phyloP scores from a whole-genome alignment of 2,888 invertebrate genomes.

The Drosophila barbarae region DNA sequence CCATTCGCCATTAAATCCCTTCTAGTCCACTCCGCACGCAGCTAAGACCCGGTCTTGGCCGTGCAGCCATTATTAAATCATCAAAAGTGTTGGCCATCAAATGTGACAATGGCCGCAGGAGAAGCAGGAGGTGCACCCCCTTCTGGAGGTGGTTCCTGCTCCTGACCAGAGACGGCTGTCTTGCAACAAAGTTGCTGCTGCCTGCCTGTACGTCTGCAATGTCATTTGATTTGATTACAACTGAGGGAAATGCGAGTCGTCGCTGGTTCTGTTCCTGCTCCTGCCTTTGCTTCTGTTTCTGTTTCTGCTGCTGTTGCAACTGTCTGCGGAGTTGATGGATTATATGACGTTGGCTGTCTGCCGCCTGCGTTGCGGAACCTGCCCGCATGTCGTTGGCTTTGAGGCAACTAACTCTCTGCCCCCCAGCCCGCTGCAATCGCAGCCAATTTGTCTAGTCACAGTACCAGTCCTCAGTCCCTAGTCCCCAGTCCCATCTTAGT shows the following conservation, averaged over 20 bases:
- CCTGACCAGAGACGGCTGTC: constrained; percentile 21
- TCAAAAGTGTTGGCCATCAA: constrained; percentile 69
- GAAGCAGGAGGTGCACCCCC: constrained; percentile 10
- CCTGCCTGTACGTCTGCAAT: constrained; percentile 50
- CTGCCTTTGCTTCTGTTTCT: background rate
- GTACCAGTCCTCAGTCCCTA: background rate
- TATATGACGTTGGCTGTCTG: constrained; percentile 51
- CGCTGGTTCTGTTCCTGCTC: constrained; percentile 14
- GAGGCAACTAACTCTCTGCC: constrained; percentile 33
- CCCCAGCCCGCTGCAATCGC: constrained; percentile 41
- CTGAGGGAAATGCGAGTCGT: constrained; percentile 54
- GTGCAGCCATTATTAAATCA: constrained; percentile 57
- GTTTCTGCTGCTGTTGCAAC: constrained; percentile 40
- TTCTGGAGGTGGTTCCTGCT: background rate
- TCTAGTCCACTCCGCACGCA: background rate
- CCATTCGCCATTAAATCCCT: constrained; percentile 34
- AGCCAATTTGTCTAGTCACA: constrained; percentile 61
- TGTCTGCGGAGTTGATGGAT: constrained; percentile 66
- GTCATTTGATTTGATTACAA: constrained; percentile 70
- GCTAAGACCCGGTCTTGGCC: background rate
- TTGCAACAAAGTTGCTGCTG: constrained; percentile 38
- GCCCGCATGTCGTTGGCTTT: constrained; percentile 59
- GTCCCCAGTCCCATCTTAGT: constrained; percentile 3
- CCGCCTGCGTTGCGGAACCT: constrained; percentile 15
- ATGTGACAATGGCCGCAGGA: constrained; percentile 60